Base-by-base conservation (phyloP, 1,140 invertebrate genomes). In the Steinernema feltiae region DNA sequence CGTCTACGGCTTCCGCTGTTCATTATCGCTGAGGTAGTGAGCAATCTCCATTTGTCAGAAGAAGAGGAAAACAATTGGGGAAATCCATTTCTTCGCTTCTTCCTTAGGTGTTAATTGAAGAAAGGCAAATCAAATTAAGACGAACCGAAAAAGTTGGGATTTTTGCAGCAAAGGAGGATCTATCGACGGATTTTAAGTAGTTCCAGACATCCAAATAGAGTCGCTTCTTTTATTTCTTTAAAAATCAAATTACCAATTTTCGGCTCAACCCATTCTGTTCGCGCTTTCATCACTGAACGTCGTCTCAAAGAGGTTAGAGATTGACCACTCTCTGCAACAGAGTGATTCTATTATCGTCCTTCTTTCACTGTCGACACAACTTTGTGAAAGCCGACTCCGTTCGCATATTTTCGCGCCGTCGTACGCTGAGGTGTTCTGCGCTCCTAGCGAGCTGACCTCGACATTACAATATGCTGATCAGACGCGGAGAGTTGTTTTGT, bases 301-400 rank as follows among this genome's bases (percentile, higher is more conserved):
- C 53, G 53, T 63, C 53, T 63, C 53, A 63, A 27, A 27, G 53
- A 63, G 53, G 53, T 63, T 63, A 63, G 53, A 63, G 53, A 63
- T 63, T 63, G 53, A 27, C 15, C 53, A 63, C 15, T 63, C 7
- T 63, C 7, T 63, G 53, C 24, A 63, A 7, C 7, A 27, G 53
- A 21, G 53, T 63, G 7, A 63, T 63, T 63, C 53, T 27, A 63
- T 63, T 63, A 63, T 27, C 53, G 53, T 27, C 53, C 53, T 63
- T 18, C 53, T 63, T 63, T 63, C 53, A 17, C 24, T 27, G 53
- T 63, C 3, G 53, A 7, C 53, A 27, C 53, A 7, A 12, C 41
- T 7, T 63, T 27, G 12, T 63, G 53, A 63, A 27, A 7, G 24
- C 24, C 53, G 41, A 46, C 7, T 7, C 41, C 41, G 41, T 46